These are phyloP conservation scores for Rhabdornis inornatus DNA, from an alignment of 2,113 vertebrate species.

Conservation along the genomic window DNA sequence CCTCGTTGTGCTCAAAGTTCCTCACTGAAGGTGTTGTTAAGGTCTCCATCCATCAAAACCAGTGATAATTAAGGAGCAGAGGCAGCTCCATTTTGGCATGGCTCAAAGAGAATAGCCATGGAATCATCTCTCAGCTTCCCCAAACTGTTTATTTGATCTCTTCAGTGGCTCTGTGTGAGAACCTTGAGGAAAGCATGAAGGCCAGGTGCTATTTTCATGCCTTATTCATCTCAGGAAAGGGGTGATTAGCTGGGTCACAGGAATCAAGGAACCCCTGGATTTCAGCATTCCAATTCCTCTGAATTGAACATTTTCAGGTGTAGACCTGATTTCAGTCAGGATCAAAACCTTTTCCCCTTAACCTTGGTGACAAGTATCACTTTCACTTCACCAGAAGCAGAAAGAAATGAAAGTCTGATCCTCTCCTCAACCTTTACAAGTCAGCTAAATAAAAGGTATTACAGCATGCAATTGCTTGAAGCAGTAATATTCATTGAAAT, in stretches of 20 bases:
- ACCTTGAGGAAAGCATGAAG: background rate
- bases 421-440: background rate
- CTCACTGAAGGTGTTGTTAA: background rate
- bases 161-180: background rate
- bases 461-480: background rate
- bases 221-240: background rate
- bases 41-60: background rate
- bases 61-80: background rate
- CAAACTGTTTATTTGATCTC: background rate
- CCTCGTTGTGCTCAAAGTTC: background rate
- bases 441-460: constrained; percentile 2
- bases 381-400: background rate
- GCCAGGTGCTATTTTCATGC: background rate
- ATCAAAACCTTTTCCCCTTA: background rate
- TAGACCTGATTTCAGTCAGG: background rate
- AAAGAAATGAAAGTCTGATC: background rate
- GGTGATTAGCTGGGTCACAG: background rate
- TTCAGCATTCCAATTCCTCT: background rate
- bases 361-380: background rate
- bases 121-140: background rate
- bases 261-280: background rate
- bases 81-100: background rate
- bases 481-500: background rate
- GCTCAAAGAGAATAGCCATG: background rate
- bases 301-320: background rate